Evolutionary conservation across 2,888 invertebrate genomes (phyloP), one percentile per base, ranked within the genome.

Genomic region (Sialis fuliginosa): DNA sequence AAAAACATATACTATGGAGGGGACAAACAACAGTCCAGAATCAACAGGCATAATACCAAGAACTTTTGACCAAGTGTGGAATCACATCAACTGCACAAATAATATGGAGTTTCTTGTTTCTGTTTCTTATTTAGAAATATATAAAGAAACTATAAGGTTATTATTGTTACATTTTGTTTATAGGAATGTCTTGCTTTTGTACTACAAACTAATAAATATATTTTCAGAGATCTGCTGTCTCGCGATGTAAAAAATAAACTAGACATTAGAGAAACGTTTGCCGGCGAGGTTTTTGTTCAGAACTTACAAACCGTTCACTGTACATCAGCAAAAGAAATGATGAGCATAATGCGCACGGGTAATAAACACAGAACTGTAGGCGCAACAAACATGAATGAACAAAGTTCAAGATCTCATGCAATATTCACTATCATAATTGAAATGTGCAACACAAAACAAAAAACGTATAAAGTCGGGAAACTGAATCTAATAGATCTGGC

Each of bases 351-450:
- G 96, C 78, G 80, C 54, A 72, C 82, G 42, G 98, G 98, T 45
- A 95, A 96, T 67, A 77, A 81, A 56, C 89, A 93, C 67, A 78
- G 98, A 56, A 89, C 93, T n/a, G 84, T 93, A 44, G 97, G 87
- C 31, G 81, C 89, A 51, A 96, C 95, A 46, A 89, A 95, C 64
- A 96, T 96, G 95, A 98, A 99, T 69, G 92, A 93, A 65, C 95
- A 96, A 67, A 95, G 93, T 57, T 95, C 95, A 37, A 72, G 97
- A 52, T 93, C 93, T 42, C 98, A 99, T 70, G 97, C 98, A 47
- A 96, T 98, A 54, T 97, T 99, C 66, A 86, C 95, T 63, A 90
- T 99, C 56, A 93, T 93, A 45, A 84, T 98, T 42, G 98, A 98
- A 71, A 93, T 95, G 75, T 81, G 84, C 52, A 79, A 81, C 58